Evolutionary conservation across 2,797 vertebrate species (phyloP), one percentile per base, ranked within the genome.

Genomic region (Pseudomugil tenellus): DNA sequence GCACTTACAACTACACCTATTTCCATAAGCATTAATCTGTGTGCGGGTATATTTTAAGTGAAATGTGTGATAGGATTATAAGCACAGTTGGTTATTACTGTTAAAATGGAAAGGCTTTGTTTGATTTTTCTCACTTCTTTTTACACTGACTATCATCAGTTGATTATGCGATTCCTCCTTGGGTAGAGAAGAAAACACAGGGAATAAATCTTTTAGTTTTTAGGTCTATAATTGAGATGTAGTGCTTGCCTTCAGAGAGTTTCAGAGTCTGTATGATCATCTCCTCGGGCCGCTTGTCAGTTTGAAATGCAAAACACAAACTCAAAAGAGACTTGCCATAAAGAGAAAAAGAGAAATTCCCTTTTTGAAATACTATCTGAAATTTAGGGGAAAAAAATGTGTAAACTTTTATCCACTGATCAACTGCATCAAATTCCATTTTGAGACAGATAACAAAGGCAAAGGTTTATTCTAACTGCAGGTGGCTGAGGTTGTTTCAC

Each of bases 191-290:
- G 28, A 48, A 35, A 29, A 79, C 48, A 5, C 32, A 51, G 23
- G 41, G 41, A n/a, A 55, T 46, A 43, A 23, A 34, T 21, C 11
- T 37, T 34, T 35, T 25, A 3, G 48, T 58, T 55, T 63, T 3
- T 7, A 66, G 51, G 53, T 58, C n/a, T 72, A 21, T 71, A 66
- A 80, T 70, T 73, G 29, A 59, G 31, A 67, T 72, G 53, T 55
- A 37, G n/a, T 46, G 16, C 52, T 66, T 67, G n/a, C 23, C 52
- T 62, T 85, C 19, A 26, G 32, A 77, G 68, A 51, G 39, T n/a
- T 6, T n/a, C 37, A 39, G 37, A 39, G 35, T 63, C 17, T 41
- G 14, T 43, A 19, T 32, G 3, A 59, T 63, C 17, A 54, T 26
- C 59, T 64, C 39, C 34, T 4, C 72, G 37, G 51, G 19, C 67